Evolutionary conservation across 2,888 invertebrate genomes (phyloP), one percentile per base, ranked within the genome.

Genomic region (Macrophya annulata): DNA sequence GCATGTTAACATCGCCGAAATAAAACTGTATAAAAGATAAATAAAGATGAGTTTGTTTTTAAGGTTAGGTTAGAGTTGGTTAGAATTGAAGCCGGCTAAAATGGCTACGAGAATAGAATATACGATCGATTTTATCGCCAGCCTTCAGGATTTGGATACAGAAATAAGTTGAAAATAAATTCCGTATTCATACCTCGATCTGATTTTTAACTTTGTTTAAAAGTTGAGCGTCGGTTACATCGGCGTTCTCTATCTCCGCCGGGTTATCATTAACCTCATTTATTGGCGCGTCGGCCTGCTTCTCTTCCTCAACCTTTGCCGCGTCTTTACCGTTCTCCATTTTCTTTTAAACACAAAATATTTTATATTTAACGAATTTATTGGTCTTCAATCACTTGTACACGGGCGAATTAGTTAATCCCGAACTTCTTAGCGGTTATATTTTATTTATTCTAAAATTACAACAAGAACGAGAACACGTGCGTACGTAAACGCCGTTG

Each of bases 1-100:
- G 96, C 83, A 99, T 94, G 94, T 99, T 99, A 6, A 97, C 95
- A 93, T 99, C 98, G 81, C 99, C 99, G 94, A 97, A 98, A 91
- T 95, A 96, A 91, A 95, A 96, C 96, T 96, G 89, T 88, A 94
- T 90, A 84, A 81, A 4, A 76, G 2, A 62, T 12, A 12, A 62
- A 21, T 0, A 10, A 6, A 9, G 17, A 15, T 40, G n/a, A 48
- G 21, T 43, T 72, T 5, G 5, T n/a, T 48, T 76, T 21, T 59
- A n/a, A 40, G 4, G 40, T 62, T 40, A 43, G 37, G 59, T 79
- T 79, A 74, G 45, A n/a, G 74, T 74, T 21, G 15, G 31, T 31
- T 31, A 43, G 25, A 21, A 25, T 25, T 72, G 21, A 4, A 76
- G 12, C 76, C 45, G 43, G 43, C 25, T 4, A 51, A 48, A 48